Conservation (phyloP, 2,113 vertebrate species). For the Xiphophorus maculatus region DNA sequence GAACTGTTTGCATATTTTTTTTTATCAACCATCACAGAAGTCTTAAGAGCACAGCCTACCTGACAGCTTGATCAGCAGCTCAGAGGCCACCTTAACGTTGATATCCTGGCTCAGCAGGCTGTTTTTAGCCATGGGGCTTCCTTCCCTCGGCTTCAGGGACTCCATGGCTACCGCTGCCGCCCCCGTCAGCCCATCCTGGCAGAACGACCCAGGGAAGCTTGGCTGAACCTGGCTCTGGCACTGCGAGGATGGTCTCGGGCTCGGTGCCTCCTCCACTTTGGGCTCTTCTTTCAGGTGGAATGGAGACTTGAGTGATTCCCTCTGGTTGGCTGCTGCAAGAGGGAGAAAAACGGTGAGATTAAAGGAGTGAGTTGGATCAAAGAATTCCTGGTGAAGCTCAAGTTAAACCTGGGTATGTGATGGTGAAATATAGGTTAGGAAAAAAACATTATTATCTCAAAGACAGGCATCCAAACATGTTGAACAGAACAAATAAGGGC, state of each 20-base stretch:
- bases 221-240: constrained; percentile 72
- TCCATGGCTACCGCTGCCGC: constrained; percentile 40
- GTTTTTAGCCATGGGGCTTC: constrained; percentile 84
- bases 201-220: constrained; percentile 81
- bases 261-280: constrained; percentile 84
- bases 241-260: constrained; percentile 75
- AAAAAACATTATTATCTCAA: neutral
- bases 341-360: constrained; percentile 16
- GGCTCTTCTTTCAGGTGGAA: constrained; percentile 96
- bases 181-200: constrained; percentile 79
- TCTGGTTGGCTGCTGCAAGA: constrained; percentile 94
- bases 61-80: constrained; percentile 98
- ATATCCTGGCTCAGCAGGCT: constrained; percentile 90
- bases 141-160: constrained; percentile 77
- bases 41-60: constrained; percentile 75
- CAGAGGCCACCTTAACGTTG: constrained; percentile 94
- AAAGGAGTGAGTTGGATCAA: constrained; percentile 15
- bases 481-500: neutral
- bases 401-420: neutral
- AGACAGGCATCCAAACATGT: neutral
- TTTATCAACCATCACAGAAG: neutral
- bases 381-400: neutral
- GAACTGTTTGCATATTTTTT: neutral
- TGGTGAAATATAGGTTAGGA: neutral
- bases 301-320: constrained; percentile 90